Conservation (phyloP, 2,113 vertebrate genomes). For the Psephotus haematonotus region DNA sequence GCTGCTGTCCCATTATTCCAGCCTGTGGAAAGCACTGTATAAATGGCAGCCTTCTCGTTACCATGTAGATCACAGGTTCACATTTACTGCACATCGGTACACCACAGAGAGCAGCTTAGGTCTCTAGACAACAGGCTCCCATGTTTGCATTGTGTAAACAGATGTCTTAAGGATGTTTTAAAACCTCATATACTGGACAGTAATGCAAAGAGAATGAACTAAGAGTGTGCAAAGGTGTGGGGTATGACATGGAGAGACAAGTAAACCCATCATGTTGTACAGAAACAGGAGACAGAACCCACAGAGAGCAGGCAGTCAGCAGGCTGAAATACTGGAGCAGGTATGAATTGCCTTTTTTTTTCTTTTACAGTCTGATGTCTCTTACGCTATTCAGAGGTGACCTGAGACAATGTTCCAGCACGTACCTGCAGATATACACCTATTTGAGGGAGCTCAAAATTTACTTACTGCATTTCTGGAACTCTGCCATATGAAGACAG, state of each 20-base stretch:
- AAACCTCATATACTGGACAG: not conserved
- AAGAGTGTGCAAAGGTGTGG: rapidly evolving
- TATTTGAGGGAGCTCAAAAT: not conserved
- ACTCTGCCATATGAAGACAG: not conserved
- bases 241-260: not conserved
- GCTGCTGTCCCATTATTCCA: not conserved
- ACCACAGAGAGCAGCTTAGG: not conserved
- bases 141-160: not conserved
- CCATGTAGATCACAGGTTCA: not conserved
- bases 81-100: not conserved
- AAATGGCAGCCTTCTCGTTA: not conserved
- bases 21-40: not conserved
- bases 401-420: not conserved
- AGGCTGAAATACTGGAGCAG: not conserved
- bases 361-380: not conserved
- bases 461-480: not conserved
- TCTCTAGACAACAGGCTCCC: not conserved
- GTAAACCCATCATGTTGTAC: not conserved
- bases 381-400: not conserved
- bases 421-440: not conserved
- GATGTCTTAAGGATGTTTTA: not conserved
- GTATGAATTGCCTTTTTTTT: not conserved
- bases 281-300: not conserved
- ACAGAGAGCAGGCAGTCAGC: not conserved
- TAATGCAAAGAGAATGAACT: rapidly evolving